A percentile compares a stretch with the other conserved stretches of the same genome.
phyloP scores from a whole-genome alignment of 1,140 invertebrate species.

The Rhopalosiphum padi region DNA sequence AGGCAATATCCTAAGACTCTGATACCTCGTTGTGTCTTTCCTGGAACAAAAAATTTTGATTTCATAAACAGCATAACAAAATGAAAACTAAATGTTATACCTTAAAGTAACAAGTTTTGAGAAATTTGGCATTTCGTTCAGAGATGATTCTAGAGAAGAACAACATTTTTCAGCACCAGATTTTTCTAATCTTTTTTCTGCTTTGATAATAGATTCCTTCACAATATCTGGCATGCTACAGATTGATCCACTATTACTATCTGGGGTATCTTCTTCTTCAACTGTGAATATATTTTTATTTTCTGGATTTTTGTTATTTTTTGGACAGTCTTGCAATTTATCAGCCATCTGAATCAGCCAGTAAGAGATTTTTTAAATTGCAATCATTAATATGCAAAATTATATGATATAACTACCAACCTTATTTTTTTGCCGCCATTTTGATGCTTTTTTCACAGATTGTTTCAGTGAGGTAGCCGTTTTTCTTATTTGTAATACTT shows the following conservation, averaged over 20 bases:
- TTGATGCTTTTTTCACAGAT: slow-evolving; percentile 44
- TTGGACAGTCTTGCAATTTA: neutral
- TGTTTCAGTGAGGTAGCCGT: slow-evolving; percentile 13
- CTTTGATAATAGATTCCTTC: slow-evolving; percentile 31
- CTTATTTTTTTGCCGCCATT: slow-evolving; percentile 50
- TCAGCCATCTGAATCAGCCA: neutral
- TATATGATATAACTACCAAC: neutral
- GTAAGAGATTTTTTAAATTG: neutral
- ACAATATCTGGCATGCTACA: slow-evolving; percentile 58
- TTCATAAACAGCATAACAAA: neutral
- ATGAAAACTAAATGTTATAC: neutral
- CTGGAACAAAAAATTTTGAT: neutral
- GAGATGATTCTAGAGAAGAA: slow-evolving; percentile 6
- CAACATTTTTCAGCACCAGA: neutral
- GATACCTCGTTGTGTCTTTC: slow-evolving; percentile 39
- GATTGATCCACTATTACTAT: slow-evolving; percentile 52
- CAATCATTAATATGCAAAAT: neutral
- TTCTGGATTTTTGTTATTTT: slow-evolving; percentile 25
- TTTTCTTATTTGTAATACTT: slow-evolving; percentile 67
- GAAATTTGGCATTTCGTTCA: slow-evolving; percentile 39
- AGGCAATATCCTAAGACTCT: slow-evolving; percentile 19
- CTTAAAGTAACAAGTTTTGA: slow-evolving; percentile 48
- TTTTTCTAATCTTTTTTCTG: slow-evolving; percentile 10
- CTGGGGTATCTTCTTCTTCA: slow-evolving; percentile 50
- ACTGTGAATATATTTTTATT: slow-evolving; percentile 38